phyloP scores from a whole-genome alignment of 2,888 invertebrate species.

The Salticus scenicus region DNA sequence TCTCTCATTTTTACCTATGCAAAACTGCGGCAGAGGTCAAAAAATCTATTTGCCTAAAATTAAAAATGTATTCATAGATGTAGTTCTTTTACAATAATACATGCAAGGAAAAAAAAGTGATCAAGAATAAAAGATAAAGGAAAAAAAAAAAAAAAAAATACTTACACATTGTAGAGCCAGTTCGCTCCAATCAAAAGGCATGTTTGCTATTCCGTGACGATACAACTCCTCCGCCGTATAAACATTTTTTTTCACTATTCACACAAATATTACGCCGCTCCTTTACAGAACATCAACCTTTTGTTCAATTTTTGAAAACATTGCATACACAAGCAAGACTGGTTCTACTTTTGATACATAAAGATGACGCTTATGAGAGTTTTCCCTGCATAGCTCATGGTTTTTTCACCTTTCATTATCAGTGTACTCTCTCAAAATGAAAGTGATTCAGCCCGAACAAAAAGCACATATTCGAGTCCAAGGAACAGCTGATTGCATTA shows the following conservation, averaged over 20 bases:
- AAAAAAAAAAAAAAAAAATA: conserved; percentile 18
- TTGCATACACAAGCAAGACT: neutral
- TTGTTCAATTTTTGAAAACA: conserved; percentile 33
- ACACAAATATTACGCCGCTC: conserved; percentile 32
- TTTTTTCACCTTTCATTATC: neutral
- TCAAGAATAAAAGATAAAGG: too few relatives aligned
- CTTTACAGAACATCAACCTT: conserved; percentile 39
- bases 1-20: too few relatives aligned
- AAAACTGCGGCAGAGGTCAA: too few relatives aligned
- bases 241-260: conserved; percentile 34
- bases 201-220: conserved; percentile 38
- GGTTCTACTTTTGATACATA: neutral
- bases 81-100: too few relatives aligned
- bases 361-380: neutral
- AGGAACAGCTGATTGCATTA: neutral
- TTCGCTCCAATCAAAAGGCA: conserved; percentile 69
- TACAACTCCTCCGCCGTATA: conserved; percentile 35
- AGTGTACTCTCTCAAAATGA: neutral
- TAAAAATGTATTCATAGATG: too few relatives aligned
- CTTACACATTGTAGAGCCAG: conserved; percentile 70
- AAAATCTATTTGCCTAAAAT: too few relatives aligned
- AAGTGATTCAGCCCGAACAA: neutral
- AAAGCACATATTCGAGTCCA: neutral
- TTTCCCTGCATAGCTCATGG: neutral
- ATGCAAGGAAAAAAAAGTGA: too few relatives aligned